A percentile compares a stretch with the other conserved stretches of the same genome.
phyloP scores from a whole-genome alignment of 2,113 vertebrate genomes.

The Takifugu flavidus region DNA sequence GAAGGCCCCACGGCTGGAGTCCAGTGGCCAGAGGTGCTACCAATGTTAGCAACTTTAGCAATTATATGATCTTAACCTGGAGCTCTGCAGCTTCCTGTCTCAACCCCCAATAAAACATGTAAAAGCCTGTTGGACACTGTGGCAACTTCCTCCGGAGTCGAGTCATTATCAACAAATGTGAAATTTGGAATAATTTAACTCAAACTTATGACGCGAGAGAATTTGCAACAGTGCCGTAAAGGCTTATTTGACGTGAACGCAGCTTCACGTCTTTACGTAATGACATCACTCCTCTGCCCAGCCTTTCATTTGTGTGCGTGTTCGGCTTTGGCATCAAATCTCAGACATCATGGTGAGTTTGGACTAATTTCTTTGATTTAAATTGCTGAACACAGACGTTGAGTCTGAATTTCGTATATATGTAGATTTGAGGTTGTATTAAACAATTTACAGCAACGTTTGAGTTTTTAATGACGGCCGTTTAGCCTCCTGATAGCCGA shows the following conservation, averaged over 20 bases:
- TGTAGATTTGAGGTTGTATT: rapidly evolving
- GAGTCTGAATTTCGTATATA: rapidly evolving
- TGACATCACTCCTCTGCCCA: slow-evolving; percentile 17
- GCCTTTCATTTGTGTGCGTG: slow-evolving; percentile 40
- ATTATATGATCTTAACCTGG: too few relatives aligned
- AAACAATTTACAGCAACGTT: rapidly evolving
- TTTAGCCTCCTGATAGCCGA: slow-evolving; percentile 1
- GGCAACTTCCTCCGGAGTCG: too few relatives aligned
- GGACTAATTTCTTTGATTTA: not conserved
- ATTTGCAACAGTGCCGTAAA: too few relatives aligned
- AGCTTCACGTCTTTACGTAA: slow-evolving; percentile 14
- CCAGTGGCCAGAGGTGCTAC: too few relatives aligned
- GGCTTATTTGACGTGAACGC: slow-evolving; percentile 5
- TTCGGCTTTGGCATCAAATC: slow-evolving; percentile 20
- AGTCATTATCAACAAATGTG: too few relatives aligned
- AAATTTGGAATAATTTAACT: too few relatives aligned
- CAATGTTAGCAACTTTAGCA: too few relatives aligned
- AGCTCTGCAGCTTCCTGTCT: too few relatives aligned
- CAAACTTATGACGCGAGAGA: too few relatives aligned
- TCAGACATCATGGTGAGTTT: slow-evolving; percentile 71
- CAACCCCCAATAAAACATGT: too few relatives aligned
- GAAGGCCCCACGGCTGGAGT: too few relatives aligned
- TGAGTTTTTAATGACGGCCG: rapidly evolving
- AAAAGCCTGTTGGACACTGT: too few relatives aligned
- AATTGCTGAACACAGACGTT: rapidly evolving